Percentiles rank a stretch among this genome's conserved stretches.
Evolutionary conservation across 2,888 invertebrate species (phyloP).

Genomic region (Drosophila picticornis): DNA sequence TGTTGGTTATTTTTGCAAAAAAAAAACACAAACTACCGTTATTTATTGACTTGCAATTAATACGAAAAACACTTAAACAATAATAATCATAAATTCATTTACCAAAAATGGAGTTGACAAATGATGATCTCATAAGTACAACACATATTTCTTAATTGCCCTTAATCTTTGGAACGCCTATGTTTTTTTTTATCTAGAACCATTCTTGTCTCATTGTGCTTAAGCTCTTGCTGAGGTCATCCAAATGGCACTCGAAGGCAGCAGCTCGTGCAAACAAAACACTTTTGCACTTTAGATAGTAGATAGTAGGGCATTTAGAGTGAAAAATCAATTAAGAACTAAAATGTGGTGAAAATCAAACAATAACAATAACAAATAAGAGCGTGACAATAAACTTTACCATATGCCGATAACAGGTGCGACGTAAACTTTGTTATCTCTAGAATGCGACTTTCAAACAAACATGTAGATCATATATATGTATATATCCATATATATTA

Average conservation of each 20-base stretch:
- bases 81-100: constrained; percentile 28
- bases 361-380: constrained; percentile 51
- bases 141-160: constrained; percentile 30
- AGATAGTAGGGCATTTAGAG: constrained; percentile 31
- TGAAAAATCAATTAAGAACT: constrained; percentile 75
- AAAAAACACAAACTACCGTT: constrained; percentile 9
- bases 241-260: constrained; percentile 48
- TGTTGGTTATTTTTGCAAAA: constrained; percentile 33
- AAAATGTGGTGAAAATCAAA: constrained; percentile 69
- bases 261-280: constrained; percentile 50
- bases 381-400: constrained; percentile 69
- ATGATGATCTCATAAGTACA: constrained; percentile 31
- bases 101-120: constrained; percentile 8
- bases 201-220: constrained; percentile 3
- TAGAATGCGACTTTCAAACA: constrained; percentile 7
- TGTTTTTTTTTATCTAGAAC: constrained; percentile 4
- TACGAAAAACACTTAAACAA: background rate
- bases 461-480: background rate
- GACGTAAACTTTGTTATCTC: constrained; percentile 57
- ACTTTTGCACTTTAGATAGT: constrained; percentile 42
- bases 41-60: constrained; percentile 28
- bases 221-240: constrained; percentile 62
- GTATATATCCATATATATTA: background rate
- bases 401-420: constrained; percentile 65
- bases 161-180: constrained; percentile 32